Percentiles rank a stretch among this genome's conserved stretches.
Evolutionary conservation across 2,113 vertebrate species (phyloP).

Genomic region (Gulo gulo): DNA sequence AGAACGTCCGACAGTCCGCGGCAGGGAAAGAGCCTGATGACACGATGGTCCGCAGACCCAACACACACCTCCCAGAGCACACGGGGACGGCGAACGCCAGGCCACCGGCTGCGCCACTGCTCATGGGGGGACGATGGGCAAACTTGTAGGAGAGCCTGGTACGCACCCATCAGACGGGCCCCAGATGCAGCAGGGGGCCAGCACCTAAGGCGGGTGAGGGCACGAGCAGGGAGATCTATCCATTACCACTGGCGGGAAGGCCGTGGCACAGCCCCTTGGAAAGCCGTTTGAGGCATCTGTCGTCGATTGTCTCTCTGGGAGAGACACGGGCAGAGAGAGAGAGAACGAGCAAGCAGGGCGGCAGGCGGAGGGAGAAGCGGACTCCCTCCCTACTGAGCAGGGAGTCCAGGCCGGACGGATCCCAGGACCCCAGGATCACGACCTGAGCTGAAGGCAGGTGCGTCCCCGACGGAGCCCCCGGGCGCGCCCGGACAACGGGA

Average conservation of each 20-base stretch:
- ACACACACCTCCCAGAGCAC: background rate
- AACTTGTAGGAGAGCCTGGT: background rate
- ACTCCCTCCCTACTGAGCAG: background rate
- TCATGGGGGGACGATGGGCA: background rate
- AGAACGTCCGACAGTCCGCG: too few species aligned
- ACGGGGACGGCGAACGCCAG: background rate
- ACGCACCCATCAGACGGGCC: background rate
- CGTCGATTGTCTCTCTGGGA: too few species aligned
- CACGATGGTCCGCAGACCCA: background rate
- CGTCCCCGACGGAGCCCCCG: background rate
- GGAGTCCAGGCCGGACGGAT: fast-evolving
- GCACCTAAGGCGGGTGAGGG: background rate
- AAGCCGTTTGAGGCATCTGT: background rate
- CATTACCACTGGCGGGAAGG: fast-evolving
- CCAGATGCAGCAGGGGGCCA: background rate
- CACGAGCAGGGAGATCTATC: fast-evolving
- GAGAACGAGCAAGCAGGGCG: background rate
- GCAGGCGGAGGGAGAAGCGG: background rate
- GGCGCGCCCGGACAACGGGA: background rate
- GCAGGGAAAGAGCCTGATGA: background rate
- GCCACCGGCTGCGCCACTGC: fast-evolving
- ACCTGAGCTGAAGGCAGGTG: background rate
- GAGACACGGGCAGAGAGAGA: too few species aligned
- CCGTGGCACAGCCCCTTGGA: background rate
- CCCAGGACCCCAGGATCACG: background rate